Percentiles rank a stretch among this genome's conserved stretches.
phyloP scores from a whole-genome alignment of 2,888 invertebrate species.

The Lepeophtheirus nordmannii region DNA sequence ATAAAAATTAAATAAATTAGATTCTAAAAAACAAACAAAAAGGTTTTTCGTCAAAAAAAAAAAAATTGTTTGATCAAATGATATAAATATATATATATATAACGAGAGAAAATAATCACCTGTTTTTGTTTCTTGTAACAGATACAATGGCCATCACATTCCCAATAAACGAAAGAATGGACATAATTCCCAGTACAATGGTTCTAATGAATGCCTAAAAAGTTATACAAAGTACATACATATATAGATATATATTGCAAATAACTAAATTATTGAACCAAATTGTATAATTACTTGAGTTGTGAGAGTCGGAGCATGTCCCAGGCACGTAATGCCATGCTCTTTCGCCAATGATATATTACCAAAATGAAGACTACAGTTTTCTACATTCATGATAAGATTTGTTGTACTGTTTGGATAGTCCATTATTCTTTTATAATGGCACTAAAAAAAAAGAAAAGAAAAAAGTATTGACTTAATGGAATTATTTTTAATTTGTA shows the following conservation, averaged over 20 bases:
- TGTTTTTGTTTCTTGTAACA: constrained; percentile 46
- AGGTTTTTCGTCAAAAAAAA: too few relatives aligned
- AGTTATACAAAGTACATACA: too few relatives aligned
- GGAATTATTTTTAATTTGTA: too few relatives aligned
- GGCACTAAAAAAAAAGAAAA: too few relatives aligned
- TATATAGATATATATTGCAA: too few relatives aligned
- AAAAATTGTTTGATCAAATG: neutral
- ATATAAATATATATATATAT: too few relatives aligned
- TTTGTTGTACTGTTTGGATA: neutral
- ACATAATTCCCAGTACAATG: constrained; percentile 51
- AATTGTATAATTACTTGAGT: constrained; percentile 1
- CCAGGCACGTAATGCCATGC: constrained; percentile 4
- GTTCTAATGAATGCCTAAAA: constrained; percentile 39
- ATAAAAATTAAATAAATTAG: too few relatives aligned
- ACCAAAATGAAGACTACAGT: constrained; percentile 4
- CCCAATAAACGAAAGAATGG: constrained; percentile 53
- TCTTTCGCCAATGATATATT: neutral
- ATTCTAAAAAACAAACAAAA: neutral
- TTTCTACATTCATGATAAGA: neutral
- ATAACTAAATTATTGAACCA: neutral
- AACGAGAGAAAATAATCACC: constrained; percentile 26
- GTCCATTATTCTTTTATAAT: too few relatives aligned
- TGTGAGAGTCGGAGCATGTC: constrained; percentile 6
- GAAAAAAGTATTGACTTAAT: too few relatives aligned
- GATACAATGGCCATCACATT: constrained; percentile 61